A percentile compares a stretch with the other conserved stretches of the same genome.
Evolutionary conservation across 2,113 vertebrate genomes (phyloP).

Genomic region (Nyctereutes procyonoides): DNA sequence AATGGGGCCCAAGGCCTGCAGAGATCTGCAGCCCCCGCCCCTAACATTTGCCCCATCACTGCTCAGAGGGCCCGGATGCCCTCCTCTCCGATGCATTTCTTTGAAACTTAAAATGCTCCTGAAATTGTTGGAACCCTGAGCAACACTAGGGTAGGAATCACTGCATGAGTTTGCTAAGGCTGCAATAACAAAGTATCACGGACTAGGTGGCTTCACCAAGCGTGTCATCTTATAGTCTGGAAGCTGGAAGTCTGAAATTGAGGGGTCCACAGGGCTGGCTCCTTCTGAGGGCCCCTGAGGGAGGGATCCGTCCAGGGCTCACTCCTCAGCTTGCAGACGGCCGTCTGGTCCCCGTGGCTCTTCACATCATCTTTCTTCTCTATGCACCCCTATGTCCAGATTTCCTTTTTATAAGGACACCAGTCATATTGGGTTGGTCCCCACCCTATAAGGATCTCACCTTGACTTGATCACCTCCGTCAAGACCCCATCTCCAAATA

Average conservation of each 20-base stretch:
- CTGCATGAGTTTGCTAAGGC: neutral
- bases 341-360: neutral
- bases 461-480: neutral
- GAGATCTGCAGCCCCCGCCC: neutral
- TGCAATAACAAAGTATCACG: rapidly evolving
- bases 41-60: rapidly evolving
- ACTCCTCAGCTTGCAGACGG: neutral
- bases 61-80: neutral
- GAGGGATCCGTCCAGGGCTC: neutral
- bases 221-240: neutral
- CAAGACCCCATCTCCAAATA: neutral
- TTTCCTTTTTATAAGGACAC: neutral
- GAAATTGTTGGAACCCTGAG: neutral
- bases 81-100: neutral
- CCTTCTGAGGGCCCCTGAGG: too few relatives aligned
- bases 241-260: neutral
- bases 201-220: neutral
- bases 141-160: rapidly evolving
- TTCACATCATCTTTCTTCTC: rapidly evolving
- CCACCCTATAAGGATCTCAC: neutral
- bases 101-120: neutral
- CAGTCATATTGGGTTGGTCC: rapidly evolving
- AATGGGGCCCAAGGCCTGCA: rapidly evolving
- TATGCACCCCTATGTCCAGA: neutral
- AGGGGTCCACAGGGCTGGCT: rapidly evolving